A percentile compares a stretch with the other conserved stretches of the same genome.
phyloP scores from a whole-genome alignment of 2,888 invertebrate genomes.

The Parthenolecanium corni region DNA sequence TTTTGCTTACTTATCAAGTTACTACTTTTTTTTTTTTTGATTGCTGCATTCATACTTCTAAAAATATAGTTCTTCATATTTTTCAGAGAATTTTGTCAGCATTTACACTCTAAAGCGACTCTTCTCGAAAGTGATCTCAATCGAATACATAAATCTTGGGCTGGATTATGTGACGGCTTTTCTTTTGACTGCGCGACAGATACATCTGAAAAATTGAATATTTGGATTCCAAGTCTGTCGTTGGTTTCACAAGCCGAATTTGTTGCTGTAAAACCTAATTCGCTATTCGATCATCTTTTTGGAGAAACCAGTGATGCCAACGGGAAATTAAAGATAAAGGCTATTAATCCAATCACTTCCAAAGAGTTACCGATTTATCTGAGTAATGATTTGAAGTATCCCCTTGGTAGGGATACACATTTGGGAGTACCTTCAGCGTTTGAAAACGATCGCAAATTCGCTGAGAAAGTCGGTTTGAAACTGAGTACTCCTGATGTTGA shows the following conservation, averaged over 20 bases:
- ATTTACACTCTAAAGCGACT: slow-evolving; percentile 54
- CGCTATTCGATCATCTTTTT: slow-evolving; percentile 42
- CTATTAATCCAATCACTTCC: slow-evolving; percentile 60
- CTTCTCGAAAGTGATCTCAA: slow-evolving; percentile 76
- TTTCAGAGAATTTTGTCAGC: slow-evolving; percentile 46
- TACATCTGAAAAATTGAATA: slow-evolving; percentile 38
- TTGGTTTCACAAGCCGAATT: slow-evolving; percentile 58
- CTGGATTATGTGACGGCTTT: slow-evolving; percentile 72
- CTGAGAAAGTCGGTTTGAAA: slow-evolving; percentile 41
- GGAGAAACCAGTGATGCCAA: slow-evolving; percentile 1
- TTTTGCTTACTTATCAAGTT: too few species aligned
- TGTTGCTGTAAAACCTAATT: slow-evolving; percentile 50
- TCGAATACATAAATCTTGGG: slow-evolving; percentile 78
- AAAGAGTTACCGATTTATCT: slow-evolving; percentile 53
- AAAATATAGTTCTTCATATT: not conserved
- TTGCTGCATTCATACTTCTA: too few species aligned
- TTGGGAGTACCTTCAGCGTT: slow-evolving; percentile 54
- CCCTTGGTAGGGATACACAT: slow-evolving; percentile 54
- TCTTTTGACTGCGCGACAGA: slow-evolving; percentile 52
- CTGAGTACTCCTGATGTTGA: too few species aligned
- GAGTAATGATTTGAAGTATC: slow-evolving; percentile 50
- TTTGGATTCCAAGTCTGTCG: slow-evolving; percentile 68
- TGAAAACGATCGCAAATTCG: slow-evolving; percentile 44
- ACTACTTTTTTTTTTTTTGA: too few species aligned
- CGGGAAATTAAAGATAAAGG: slow-evolving; percentile 36